Conservation (phyloP, 2,113 vertebrate species). For the Muntiacus reevesi region DNA sequence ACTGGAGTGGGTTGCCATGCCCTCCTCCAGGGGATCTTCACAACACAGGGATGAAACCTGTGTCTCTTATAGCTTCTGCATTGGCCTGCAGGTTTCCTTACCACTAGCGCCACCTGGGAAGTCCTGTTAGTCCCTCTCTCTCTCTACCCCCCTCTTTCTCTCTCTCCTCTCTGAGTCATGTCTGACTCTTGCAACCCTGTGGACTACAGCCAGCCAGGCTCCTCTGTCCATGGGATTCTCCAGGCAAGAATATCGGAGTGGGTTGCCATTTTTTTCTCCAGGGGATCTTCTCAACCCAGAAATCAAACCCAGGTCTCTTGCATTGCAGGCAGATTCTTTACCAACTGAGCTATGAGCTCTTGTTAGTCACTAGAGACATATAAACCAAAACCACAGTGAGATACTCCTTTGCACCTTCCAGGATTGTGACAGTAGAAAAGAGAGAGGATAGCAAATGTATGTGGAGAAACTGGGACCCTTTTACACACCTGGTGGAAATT, state of each 20-base stretch:
- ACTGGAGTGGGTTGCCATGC: not conserved
- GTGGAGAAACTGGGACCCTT: not conserved
- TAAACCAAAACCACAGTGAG: not conserved
- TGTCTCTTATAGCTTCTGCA: not conserved
- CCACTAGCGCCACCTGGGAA: not conserved
- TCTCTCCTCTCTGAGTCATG: not conserved
- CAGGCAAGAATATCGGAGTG: not conserved
- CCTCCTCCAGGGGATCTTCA: not conserved
- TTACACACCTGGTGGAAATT: not conserved
- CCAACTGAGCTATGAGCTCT: not conserved
- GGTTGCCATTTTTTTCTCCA: not conserved
- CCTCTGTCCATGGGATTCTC: not conserved
- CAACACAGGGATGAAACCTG: not conserved
- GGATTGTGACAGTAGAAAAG: not conserved
- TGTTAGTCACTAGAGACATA: not conserved
- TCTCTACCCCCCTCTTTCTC: not conserved
- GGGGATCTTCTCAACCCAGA: not conserved
- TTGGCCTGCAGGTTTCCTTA: not conserved
- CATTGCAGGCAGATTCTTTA: not conserved
- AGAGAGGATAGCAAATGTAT: not conserved
- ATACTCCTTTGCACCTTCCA: not conserved
- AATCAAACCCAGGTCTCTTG: not conserved
- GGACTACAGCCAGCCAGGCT: fast-evolving
- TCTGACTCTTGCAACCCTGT: not conserved
- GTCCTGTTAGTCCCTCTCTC: not conserved